A percentile compares a stretch with the other conserved stretches of the same genome.
phyloP scores from a whole-genome alignment of 2,888 invertebrate species.

The Oasisia sp. region DNA sequence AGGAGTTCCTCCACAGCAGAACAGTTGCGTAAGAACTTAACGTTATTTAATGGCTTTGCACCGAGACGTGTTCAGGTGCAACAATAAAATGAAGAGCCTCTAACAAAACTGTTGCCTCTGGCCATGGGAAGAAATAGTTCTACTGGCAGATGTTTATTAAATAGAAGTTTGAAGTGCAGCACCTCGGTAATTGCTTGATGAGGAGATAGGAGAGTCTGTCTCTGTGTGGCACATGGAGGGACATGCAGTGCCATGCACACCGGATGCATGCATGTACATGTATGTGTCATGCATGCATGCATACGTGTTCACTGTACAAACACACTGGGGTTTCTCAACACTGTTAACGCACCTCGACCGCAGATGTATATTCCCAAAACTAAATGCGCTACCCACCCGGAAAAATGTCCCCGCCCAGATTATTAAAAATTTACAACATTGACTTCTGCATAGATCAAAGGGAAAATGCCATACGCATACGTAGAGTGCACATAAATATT shows the following conservation, averaged over 20 bases:
- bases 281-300: not conserved
- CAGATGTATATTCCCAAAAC: not conserved
- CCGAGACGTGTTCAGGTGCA: not conserved
- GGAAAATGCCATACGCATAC: not conserved
- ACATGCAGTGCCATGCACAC: not conserved
- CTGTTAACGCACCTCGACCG: not conserved
- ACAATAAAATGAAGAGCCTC: not conserved
- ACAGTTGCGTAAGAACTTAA: not conserved
- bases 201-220: not conserved
- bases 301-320: not conserved
- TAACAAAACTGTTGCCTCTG: constrained; percentile 6
- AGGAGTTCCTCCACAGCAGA: not conserved
- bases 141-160: not conserved
- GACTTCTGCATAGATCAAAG: not conserved
- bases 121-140: not conserved
- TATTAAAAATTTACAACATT: not conserved
- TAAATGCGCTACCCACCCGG: not conserved
- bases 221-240: not conserved
- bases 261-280: not conserved
- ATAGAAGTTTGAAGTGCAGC: not conserved
- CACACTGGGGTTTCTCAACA: not conserved
- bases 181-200: not conserved
- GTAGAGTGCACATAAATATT: not conserved
- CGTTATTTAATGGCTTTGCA: not conserved
- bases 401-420: not conserved